These are phyloP conservation scores for Trissolcus japonicus DNA, from an alignment of 2,888 invertebrate genomes.

Conservation along the genomic window DNA sequence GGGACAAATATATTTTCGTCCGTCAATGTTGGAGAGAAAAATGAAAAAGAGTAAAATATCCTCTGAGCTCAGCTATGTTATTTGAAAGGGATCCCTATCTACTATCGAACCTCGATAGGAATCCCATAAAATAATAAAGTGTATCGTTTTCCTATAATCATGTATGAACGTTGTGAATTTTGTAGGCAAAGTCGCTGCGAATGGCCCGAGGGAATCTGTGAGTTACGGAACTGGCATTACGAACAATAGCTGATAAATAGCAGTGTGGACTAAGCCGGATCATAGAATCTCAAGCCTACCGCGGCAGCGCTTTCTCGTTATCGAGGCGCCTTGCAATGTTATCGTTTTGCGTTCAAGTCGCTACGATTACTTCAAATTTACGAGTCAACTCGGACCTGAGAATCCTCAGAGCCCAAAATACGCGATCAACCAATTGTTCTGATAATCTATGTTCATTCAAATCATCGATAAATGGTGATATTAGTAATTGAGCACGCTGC, in stretches of 20 bases:
- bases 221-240: constrained; percentile 51
- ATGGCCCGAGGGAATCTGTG: constrained; percentile 36
- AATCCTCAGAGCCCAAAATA: constrained; percentile 30
- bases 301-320: constrained; percentile 44
- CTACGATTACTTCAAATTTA: constrained; percentile 49
- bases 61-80: constrained; percentile 15
- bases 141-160: constrained; percentile 57
- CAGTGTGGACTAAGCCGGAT: constrained; percentile 55
- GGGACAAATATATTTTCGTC: too few relatives aligned
- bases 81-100: constrained; percentile 43
- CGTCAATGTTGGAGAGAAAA: too few relatives aligned
- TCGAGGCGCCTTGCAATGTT: constrained; percentile 37
- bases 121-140: constrained; percentile 54
- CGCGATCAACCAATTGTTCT: constrained; percentile 29
- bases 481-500: constrained; percentile 1
- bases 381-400: constrained; percentile 31
- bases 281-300: constrained; percentile 55
- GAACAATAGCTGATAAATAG: constrained; percentile 60
- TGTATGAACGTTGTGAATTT: constrained; percentile 51
- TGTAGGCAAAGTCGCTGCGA: constrained; percentile 38
- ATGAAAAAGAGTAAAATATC: not conserved
- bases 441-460: constrained; percentile 32
- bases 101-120: constrained; percentile 46
- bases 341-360: constrained; percentile 35
- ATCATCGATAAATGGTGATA: constrained; percentile 6